phyloP scores from a whole-genome alignment of 2,113 vertebrate species.

The Apus apus region DNA sequence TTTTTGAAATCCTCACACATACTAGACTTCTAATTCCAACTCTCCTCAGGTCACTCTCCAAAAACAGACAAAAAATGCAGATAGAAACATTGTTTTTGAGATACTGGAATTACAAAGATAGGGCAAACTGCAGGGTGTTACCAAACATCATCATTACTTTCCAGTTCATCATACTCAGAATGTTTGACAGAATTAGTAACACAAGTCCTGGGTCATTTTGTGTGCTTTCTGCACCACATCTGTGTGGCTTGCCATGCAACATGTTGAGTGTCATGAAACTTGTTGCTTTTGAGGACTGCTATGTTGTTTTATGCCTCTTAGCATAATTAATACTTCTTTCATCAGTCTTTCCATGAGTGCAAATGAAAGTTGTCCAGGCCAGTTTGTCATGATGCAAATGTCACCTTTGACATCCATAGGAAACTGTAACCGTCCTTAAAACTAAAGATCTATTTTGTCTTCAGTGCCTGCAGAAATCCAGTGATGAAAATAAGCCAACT shows the following conservation, averaged over 20 bases:
- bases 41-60: background rate
- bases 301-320: background rate
- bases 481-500: background rate
- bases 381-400: background rate
- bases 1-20: background rate
- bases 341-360: background rate
- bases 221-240: background rate
- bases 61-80: background rate
- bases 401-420: background rate
- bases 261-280: background rate
- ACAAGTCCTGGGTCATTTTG: rapidly evolving
- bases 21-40: background rate
- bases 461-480: constrained; percentile 6
- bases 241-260: background rate
- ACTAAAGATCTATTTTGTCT: background rate
- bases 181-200: background rate
- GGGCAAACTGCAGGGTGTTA: background rate
- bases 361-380: background rate
- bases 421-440: background rate
- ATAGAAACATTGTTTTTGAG: background rate
- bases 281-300: background rate
- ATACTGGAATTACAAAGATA: background rate
- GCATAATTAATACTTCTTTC: background rate
- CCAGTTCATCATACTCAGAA: background rate
- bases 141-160: background rate